A percentile compares a stretch with the other conserved stretches of the same genome.
phyloP scores from a whole-genome alignment of 1,140 invertebrate species.

The Drosophila pachea region DNA sequence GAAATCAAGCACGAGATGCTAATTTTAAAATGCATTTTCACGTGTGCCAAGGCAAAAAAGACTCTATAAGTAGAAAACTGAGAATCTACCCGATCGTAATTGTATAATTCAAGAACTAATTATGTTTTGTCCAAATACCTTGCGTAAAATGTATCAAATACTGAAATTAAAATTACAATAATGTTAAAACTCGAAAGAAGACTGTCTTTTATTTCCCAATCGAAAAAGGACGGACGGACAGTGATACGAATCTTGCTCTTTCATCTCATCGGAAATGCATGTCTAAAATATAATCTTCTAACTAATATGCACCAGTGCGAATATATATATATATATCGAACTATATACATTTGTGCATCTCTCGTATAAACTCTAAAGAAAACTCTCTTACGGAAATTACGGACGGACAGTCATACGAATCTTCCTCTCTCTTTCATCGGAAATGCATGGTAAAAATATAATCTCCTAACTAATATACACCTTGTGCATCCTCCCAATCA shows the following conservation, averaged over 20 bases:
- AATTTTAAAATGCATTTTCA: conserved; percentile 57
- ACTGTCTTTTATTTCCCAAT: conserved; percentile 1
- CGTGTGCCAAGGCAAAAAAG: conserved; percentile 67
- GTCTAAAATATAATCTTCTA: too few relatives aligned
- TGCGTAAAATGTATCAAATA: conserved; percentile 73
- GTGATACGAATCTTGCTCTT: too few relatives aligned
- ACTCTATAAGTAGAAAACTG: conserved; percentile 49
- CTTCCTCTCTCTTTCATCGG: too few relatives aligned
- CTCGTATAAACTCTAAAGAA: too few relatives aligned
- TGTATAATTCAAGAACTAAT: conserved; percentile 34
- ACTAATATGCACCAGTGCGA: too few relatives aligned
- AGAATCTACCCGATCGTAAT: conserved; percentile 24
- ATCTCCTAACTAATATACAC: too few relatives aligned
- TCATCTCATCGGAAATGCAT: too few relatives aligned
- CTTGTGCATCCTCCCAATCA: too few relatives aligned
- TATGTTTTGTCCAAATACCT: conserved; percentile 42
- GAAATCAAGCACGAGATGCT: conserved; percentile 33
- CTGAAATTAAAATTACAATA: conserved; percentile 60
- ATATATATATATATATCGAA: neutral
- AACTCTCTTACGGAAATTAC: too few relatives aligned
- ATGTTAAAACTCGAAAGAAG: conserved; percentile 44
- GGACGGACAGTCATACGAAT: too few relatives aligned
- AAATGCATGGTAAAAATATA: too few relatives aligned
- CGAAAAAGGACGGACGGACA: neutral
- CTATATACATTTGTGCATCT: too few relatives aligned